Percentiles rank a stretch among this genome's conserved stretches.
phyloP scores from a whole-genome alignment of 1,140 invertebrate genomes.

The Hycleus cichorii region DNA sequence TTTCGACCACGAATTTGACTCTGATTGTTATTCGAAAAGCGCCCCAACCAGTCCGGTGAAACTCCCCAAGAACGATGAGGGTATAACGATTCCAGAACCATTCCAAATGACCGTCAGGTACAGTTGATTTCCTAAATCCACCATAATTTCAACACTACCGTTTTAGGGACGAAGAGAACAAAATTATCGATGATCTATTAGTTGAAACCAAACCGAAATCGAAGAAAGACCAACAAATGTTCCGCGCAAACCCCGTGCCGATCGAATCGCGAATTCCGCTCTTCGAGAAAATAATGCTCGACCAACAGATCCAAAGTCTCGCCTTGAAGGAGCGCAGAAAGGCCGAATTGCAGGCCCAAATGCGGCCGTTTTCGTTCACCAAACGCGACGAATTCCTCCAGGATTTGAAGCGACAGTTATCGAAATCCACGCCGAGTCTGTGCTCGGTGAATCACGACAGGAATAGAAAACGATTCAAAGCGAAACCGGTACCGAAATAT shows the following conservation, averaged over 20 bases:
- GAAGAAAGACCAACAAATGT: slow-evolving; percentile 44
- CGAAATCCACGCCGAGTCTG: slow-evolving; percentile 50
- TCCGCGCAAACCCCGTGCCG: slow-evolving; percentile 55
- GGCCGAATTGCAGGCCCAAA: slow-evolving; percentile 48
- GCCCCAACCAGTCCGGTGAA: slow-evolving; percentile 48
- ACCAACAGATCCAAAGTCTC: slow-evolving; percentile 58
- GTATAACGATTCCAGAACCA: slow-evolving; percentile 54
- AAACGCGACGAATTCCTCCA: slow-evolving; percentile 47
- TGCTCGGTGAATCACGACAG: slow-evolving; percentile 32
- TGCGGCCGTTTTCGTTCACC: slow-evolving; percentile 59
- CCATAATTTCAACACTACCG: neutral
- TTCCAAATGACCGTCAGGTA: slow-evolving; percentile 62
- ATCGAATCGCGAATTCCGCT: slow-evolving; percentile 60
- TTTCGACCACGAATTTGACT: too few species aligned
- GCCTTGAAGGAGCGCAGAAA: slow-evolving; percentile 50
- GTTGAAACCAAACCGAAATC: slow-evolving; percentile 42
- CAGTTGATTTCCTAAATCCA: neutral
- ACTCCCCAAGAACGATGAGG: slow-evolving; percentile 40
- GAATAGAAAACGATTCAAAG: slow-evolving; percentile 51
- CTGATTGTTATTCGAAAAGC: slow-evolving; percentile 34
- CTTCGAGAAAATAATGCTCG: slow-evolving; percentile 60
- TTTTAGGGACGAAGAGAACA: slow-evolving; percentile 56
- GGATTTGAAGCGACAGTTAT: slow-evolving; percentile 39
- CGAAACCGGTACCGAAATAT: slow-evolving; percentile 60
- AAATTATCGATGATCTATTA: slow-evolving; percentile 46